Percentiles rank a stretch among this genome's conserved stretches.
Evolutionary conservation across 2,888 invertebrate species (phyloP).

Genomic region (Aleiodes leptofemur): DNA sequence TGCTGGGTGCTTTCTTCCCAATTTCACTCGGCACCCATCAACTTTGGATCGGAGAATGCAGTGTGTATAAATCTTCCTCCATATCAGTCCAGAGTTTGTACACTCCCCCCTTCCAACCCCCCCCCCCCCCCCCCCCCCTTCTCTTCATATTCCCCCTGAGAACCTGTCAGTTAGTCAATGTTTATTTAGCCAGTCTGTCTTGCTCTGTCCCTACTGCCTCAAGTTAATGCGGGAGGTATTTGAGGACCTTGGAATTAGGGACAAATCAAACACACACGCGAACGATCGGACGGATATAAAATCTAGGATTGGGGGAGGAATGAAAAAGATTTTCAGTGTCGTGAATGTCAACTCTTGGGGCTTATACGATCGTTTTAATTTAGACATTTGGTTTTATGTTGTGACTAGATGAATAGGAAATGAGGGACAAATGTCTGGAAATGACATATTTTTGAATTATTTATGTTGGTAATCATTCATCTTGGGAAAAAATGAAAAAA

Average conservation of each 20-base stretch:
- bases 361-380: too few species aligned
- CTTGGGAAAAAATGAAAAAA: too few species aligned
- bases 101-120: not conserved
- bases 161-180: slow-evolving; percentile 62
- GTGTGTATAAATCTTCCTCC: slow-evolving; percentile 20
- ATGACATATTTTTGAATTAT: too few species aligned
- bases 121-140: too few species aligned
- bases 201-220: slow-evolving; percentile 36
- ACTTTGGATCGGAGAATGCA: slow-evolving; percentile 11
- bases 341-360: too few species aligned
- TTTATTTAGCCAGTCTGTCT: slow-evolving; percentile 60
- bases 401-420: too few species aligned
- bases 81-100: slow-evolving; percentile 8
- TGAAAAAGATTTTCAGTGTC: too few species aligned
- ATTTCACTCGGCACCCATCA: slow-evolving; percentile 25
- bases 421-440: too few species aligned
- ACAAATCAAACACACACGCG: slow-evolving; percentile 47
- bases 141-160: slow-evolving; percentile 37
- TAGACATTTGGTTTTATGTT: too few species aligned
- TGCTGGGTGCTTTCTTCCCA: not conserved
- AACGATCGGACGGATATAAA: slow-evolving; percentile 5
- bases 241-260: slow-evolving; percentile 61
- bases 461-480: too few species aligned
- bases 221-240: slow-evolving; percentile 38
- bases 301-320: not conserved